These are phyloP conservation scores for Lichenostomus cassidix DNA, from an alignment of 2,113 vertebrate genomes.

Conservation along the genomic window DNA sequence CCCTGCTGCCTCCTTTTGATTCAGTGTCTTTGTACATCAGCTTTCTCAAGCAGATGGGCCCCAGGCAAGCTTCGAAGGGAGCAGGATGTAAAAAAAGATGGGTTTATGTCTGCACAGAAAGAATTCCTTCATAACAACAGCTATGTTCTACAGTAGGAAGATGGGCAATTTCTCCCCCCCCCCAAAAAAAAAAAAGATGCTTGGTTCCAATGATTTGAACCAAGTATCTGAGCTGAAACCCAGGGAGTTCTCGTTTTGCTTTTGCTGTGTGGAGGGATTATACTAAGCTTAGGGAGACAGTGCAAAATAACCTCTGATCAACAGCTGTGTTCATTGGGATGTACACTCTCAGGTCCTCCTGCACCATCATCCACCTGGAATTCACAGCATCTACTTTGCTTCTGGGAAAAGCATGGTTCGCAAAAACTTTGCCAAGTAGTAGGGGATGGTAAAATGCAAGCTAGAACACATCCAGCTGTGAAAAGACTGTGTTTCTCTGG, in stretches of 20 bases:
- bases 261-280: not conserved
- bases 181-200: not conserved
- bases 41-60: not conserved
- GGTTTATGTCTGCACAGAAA: not conserved
- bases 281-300: not conserved
- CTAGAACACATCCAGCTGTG: not conserved
- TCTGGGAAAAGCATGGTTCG: not conserved
- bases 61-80: not conserved
- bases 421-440: not conserved
- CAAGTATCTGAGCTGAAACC: not conserved
- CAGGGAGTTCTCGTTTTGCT: not conserved
- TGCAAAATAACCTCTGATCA: not conserved
- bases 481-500: not conserved
- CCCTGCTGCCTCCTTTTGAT: not conserved
- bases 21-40: not conserved
- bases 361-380: not conserved
- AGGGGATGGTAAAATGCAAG: not conserved
- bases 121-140: not conserved
- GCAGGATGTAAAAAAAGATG: not conserved
- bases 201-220: not conserved
- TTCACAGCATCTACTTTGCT: not conserved
- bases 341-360: not conserved
- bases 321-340: fast-evolving
- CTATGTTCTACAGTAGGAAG: not conserved
- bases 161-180: not conserved